Evolutionary conservation across 2,888 invertebrate species (phyloP).

Genomic region (Lacanobia oleracea): DNA sequence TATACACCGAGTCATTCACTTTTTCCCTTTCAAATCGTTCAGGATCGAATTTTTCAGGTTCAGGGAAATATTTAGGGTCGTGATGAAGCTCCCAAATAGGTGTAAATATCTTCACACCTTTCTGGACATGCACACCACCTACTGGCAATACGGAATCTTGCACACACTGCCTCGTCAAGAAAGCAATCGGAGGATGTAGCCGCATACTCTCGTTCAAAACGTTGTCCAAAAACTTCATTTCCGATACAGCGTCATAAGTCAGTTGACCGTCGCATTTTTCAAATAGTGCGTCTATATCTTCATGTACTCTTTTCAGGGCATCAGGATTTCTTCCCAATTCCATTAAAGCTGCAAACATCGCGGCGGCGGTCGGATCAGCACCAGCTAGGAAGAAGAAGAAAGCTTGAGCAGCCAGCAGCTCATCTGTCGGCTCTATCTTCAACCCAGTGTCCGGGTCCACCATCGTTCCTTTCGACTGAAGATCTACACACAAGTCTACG

Average conservation of each 20-base stretch:
- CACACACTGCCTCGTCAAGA: slow-evolving; percentile 71
- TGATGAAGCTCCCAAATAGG: slow-evolving; percentile 81
- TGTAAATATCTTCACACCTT: slow-evolving; percentile 74
- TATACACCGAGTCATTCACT: slow-evolving; percentile 72
- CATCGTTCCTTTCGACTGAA: slow-evolving; percentile 76
- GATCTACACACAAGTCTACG: slow-evolving; percentile 75
- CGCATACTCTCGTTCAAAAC: slow-evolving; percentile 75
- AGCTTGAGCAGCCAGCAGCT: slow-evolving; percentile 56
- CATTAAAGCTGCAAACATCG: slow-evolving; percentile 67
- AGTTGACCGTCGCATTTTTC: slow-evolving; percentile 42
- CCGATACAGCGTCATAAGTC: slow-evolving; percentile 64
- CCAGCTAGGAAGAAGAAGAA: slow-evolving; percentile 74
- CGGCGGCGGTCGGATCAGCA: slow-evolving; percentile 72
- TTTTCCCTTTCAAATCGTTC: slow-evolving; percentile 77
- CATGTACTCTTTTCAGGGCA: slow-evolving; percentile 63
- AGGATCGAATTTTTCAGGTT: slow-evolving; percentile 85
- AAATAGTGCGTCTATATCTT: slow-evolving; percentile 50
- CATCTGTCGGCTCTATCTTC: slow-evolving; percentile 78
- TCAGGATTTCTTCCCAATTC: slow-evolving; percentile 76
- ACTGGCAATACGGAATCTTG: slow-evolving; percentile 73
- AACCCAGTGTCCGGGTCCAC: slow-evolving; percentile 72
- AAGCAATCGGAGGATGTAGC: slow-evolving; percentile 77
- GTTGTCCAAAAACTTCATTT: slow-evolving; percentile 77
- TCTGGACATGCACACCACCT: slow-evolving; percentile 76
- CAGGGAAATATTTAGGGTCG: slow-evolving; percentile 81